These are phyloP conservation scores for Naja naja DNA, from an alignment of 2,113 vertebrate genomes.

Conservation along the genomic window DNA sequence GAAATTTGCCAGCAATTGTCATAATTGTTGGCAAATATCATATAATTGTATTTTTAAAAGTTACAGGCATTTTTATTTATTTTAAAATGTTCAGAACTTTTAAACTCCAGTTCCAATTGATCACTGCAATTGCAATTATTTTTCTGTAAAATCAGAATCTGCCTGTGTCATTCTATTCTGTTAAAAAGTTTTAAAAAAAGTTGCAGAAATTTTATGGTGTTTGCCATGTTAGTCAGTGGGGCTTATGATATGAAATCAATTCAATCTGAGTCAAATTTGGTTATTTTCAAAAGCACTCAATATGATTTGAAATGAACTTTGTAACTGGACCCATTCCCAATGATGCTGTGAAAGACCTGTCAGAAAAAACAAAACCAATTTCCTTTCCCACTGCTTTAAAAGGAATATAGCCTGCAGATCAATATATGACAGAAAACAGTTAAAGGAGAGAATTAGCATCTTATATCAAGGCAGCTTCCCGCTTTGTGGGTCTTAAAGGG, in stretches of 20 bases:
- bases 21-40: not conserved
- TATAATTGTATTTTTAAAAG: not conserved
- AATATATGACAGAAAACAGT: slow-evolving; percentile 32
- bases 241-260: not conserved
- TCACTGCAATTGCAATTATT: not conserved
- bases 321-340: not conserved
- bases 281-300: not conserved
- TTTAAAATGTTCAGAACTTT: not conserved
- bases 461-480: not conserved
- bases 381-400: not conserved
- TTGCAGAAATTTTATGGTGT: not conserved
- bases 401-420: not conserved
- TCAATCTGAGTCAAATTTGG: not conserved
- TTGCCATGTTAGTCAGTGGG: not conserved
- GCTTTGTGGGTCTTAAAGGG: not conserved
- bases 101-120: not conserved
- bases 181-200: not conserved
- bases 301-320: not conserved
- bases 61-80: not conserved
- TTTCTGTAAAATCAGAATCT: not conserved
- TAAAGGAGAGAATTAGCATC: not conserved
- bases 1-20: not conserved
- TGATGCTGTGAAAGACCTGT: not conserved
- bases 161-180: not conserved
- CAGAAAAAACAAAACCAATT: not conserved